Percentiles rank a stretch among this genome's conserved stretches.
Conservation (phyloP, 2,888 invertebrate species). For the Agrotis puta region DNA sequence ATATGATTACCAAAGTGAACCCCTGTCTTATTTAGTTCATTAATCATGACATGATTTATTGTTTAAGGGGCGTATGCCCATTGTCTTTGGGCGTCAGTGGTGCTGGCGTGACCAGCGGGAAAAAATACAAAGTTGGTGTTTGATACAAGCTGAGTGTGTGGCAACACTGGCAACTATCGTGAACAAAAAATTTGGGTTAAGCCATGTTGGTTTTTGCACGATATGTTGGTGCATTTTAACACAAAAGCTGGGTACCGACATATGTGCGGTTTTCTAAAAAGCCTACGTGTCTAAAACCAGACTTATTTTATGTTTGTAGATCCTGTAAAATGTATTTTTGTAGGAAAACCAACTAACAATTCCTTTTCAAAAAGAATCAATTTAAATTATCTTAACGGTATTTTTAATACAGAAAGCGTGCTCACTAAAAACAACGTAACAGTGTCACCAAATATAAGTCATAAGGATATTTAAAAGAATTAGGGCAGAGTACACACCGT, state of each 20-base stretch:
- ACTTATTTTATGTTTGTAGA: slow-evolving; percentile 15
- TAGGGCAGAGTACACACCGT: slow-evolving; percentile 25
- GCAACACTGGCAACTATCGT: slow-evolving; percentile 53
- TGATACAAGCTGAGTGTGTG: slow-evolving; percentile 51
- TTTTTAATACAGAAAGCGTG: not conserved
- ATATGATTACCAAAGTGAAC: slow-evolving; percentile 73
- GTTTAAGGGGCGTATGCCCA: slow-evolving; percentile 75
- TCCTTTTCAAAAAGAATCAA: not conserved
- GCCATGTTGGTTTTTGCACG: slow-evolving; percentile 33
- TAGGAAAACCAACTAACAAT: not conserved
- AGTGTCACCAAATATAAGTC: slow-evolving; percentile 6
- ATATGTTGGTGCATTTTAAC: slow-evolving; percentile 35
- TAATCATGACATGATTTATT: slow-evolving; percentile 88
- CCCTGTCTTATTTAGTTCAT: slow-evolving; percentile 79
- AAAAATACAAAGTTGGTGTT: slow-evolving; percentile 56
- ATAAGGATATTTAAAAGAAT: slow-evolving; percentile 10
- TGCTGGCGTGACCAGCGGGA: slow-evolving; percentile 53
- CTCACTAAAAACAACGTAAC: not conserved
- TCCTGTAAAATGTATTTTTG: slow-evolving; percentile 25
- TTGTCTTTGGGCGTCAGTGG: slow-evolving; percentile 65
- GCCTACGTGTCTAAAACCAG: slow-evolving; percentile 21
- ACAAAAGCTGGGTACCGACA: slow-evolving; percentile 15
- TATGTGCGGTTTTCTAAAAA: slow-evolving; percentile 22
- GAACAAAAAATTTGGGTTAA: slow-evolving; percentile 44
- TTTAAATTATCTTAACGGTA: not conserved